Evolutionary conservation across 64 coral and sea anemone species (phyloP).

Genomic region (Exaiptasia diaphana): DNA sequence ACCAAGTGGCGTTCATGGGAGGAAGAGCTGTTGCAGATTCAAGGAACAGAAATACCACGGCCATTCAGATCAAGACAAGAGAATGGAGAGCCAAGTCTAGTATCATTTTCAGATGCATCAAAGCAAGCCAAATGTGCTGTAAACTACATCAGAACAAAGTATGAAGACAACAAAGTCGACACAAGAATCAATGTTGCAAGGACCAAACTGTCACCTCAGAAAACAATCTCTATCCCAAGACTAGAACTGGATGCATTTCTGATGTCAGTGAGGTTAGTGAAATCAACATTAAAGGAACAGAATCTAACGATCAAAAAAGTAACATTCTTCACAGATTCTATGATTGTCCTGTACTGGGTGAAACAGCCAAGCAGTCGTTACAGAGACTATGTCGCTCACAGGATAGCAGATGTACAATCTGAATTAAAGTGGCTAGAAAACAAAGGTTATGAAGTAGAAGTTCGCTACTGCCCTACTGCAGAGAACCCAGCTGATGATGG

Average conservation of each 20-base stretch:
- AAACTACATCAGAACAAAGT: too few relatives aligned
- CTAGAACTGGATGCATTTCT: neutral
- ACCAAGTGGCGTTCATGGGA: too few relatives aligned
- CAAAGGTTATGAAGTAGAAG: neutral
- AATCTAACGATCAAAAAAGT: neutral
- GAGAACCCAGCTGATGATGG: slow-evolving; percentile 32
- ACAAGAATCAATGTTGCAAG: neutral
- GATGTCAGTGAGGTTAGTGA: neutral
- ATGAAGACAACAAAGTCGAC: too few relatives aligned
- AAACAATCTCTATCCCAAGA: neutral
- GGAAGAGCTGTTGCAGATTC: too few relatives aligned
- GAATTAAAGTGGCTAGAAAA: neutral
- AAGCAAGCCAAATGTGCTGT: too few relatives aligned
- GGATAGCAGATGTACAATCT: neutral
- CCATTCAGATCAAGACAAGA: too few relatives aligned
- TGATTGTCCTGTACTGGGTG: slow-evolving; percentile 17
- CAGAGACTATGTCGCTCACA: neutral
- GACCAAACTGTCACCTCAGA: neutral
- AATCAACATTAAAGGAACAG: neutral
- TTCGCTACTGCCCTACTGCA: neutral
- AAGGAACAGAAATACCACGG: too few relatives aligned
- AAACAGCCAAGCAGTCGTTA: neutral
- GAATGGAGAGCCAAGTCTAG: too few relatives aligned
- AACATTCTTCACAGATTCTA: slow-evolving; percentile 5
- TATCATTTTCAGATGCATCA: too few relatives aligned